Conservation (phyloP, 1,140 invertebrate species). For the Drosophila bifasciata region DNA sequence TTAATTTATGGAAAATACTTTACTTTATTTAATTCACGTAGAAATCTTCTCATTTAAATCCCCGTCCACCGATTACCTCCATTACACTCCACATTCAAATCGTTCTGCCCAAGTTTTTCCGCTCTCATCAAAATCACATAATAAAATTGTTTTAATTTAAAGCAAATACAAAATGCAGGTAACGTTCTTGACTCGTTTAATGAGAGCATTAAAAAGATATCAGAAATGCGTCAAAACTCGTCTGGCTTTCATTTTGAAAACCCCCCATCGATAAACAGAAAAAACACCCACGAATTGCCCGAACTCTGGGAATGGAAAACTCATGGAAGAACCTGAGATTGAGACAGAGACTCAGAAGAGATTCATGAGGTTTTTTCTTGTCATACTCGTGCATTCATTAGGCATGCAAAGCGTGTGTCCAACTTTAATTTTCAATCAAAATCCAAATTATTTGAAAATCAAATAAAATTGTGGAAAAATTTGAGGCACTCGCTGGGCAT, state of each 20-base stretch:
- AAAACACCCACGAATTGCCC: slow-evolving; percentile 31
- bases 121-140: neutral
- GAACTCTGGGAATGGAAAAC: slow-evolving; percentile 32
- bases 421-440: slow-evolving; percentile 80
- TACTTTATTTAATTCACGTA: too few species aligned
- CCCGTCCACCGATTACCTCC: too few species aligned
- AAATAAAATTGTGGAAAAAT: slow-evolving; percentile 69
- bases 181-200: slow-evolving; percentile 54
- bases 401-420: slow-evolving; percentile 60
- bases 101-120: slow-evolving; percentile 1
- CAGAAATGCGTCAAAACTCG: slow-evolving; percentile 65
- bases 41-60: too few species aligned
- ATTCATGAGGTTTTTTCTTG: slow-evolving; percentile 40
- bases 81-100: neutral
- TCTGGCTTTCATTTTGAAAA: slow-evolving; percentile 1
- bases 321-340: too few species aligned
- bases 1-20: too few species aligned
- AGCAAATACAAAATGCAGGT: slow-evolving; percentile 46
- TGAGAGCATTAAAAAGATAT: slow-evolving; percentile 74
- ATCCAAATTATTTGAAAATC: slow-evolving; percentile 78
- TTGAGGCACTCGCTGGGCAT: slow-evolving; percentile 40
- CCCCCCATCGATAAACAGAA: slow-evolving; percentile 6
- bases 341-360: neutral
- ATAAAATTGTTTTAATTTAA: slow-evolving; percentile 3
- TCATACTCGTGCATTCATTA: slow-evolving; percentile 41